Percentiles rank a stretch among this genome's conserved stretches.
These are phyloP conservation scores for Tenualosa ilisha DNA, from an alignment of 2,797 vertebrate genomes.

Conservation along the genomic window DNA sequence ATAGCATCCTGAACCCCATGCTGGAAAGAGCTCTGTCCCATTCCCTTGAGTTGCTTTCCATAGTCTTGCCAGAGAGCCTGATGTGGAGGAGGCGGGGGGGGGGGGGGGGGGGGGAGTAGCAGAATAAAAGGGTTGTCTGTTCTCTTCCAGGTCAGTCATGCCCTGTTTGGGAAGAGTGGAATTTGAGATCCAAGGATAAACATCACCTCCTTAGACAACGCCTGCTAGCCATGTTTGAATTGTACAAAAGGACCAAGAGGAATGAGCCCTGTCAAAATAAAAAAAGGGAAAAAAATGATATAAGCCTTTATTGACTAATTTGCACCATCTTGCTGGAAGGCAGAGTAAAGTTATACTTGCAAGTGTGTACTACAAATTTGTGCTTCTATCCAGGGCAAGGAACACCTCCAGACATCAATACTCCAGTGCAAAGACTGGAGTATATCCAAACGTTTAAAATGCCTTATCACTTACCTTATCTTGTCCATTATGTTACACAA, in stretches of 20 bases:
- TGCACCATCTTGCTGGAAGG: constrained; percentile 50
- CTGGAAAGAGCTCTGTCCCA: constrained; percentile 70
- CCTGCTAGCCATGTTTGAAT: constrained; percentile 68
- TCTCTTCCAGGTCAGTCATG: constrained; percentile 73
- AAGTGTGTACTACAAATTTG: constrained; percentile 29
- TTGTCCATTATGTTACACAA: background rate
- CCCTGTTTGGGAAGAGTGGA: constrained; percentile 74
- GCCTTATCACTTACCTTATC: background rate
- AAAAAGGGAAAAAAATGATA: constrained; percentile 46
- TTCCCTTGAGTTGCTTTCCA: constrained; percentile 78
- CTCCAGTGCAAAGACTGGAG: background rate
- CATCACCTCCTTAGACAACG: constrained; percentile 66
- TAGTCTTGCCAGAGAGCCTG: constrained; percentile 70
- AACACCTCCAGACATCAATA: background rate
- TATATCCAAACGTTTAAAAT: background rate
- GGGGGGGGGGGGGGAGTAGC: constrained; percentile 30
- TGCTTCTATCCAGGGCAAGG: background rate
- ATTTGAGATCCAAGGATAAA: constrained; percentile 78
- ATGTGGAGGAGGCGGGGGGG: constrained; percentile 61
- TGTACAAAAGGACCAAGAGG: constrained; percentile 52
- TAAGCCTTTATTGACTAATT: constrained; percentile 57
- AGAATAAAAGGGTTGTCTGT: constrained; percentile 77
- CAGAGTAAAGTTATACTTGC: constrained; percentile 40
- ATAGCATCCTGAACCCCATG: constrained; percentile 74
- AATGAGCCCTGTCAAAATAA: constrained; percentile 64